These are phyloP conservation scores for Cyphotilapia sp. DNA, from an alignment of 2,113 vertebrate genomes.

Conservation along the genomic window DNA sequence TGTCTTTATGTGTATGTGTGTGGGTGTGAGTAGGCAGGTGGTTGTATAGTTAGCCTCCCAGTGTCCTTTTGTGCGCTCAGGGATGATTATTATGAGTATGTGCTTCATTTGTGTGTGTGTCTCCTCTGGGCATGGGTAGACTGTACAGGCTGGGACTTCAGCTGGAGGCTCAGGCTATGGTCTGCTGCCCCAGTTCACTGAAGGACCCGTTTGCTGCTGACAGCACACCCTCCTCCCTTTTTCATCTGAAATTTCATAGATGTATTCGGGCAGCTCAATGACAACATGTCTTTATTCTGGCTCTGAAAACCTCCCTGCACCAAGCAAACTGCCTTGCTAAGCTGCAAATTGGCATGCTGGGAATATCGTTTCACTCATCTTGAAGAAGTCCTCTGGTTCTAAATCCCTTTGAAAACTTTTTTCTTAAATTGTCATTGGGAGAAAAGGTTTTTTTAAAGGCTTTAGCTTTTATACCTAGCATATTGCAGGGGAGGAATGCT, in stretches of 20 bases:
- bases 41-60: neutral
- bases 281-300: conserved; percentile 60
- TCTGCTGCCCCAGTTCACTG: conserved; percentile 35
- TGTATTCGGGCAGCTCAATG: conserved; percentile 62
- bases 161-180: conserved; percentile 13
- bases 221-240: conserved; percentile 17
- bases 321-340: conserved; percentile 37
- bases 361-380: conserved; percentile 50
- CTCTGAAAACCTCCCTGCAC: conserved; percentile 25
- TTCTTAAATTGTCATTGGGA: conserved; percentile 41
- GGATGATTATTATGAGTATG: neutral
- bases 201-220: conserved; percentile 45
- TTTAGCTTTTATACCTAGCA: neutral
- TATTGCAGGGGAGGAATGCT: neutral
- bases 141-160: neutral
- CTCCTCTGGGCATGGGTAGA: neutral
- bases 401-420: conserved; percentile 65
- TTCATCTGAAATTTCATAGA: conserved; percentile 63
- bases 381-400: conserved; percentile 43
- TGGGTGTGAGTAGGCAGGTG: neutral
- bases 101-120: neutral
- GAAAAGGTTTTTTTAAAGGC: neutral
- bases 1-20: neutral
- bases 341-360: conserved; percentile 65
- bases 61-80: neutral